Evolutionary conservation across 2,113 vertebrate species (phyloP).

Genomic region (Narcine bancroftii): DNA sequence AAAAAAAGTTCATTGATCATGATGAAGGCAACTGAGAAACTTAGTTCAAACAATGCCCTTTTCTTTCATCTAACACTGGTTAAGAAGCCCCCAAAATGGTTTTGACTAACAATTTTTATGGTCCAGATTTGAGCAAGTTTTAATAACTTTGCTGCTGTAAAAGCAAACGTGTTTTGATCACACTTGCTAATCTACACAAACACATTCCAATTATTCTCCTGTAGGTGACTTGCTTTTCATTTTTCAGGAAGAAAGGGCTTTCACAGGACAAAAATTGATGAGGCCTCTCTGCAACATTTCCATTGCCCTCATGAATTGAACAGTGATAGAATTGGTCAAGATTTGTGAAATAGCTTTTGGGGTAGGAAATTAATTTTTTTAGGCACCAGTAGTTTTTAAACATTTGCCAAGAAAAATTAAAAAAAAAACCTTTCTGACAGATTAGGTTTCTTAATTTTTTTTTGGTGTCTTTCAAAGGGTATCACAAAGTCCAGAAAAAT

Average conservation of each 20-base stretch:
- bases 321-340: background rate
- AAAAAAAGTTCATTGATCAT: background rate
- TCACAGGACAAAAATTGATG: background rate
- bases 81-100: background rate
- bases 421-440: background rate
- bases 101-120: background rate
- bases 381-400: background rate
- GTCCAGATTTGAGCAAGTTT: background rate
- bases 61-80: background rate
- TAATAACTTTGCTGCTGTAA: background rate
- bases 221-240: background rate
- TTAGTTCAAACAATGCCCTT: background rate
- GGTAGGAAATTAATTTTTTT: background rate
- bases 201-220: background rate
- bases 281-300: background rate
- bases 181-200: background rate
- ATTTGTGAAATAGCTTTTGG: too few species aligned
- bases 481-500: background rate
- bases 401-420: background rate
- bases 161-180: background rate
- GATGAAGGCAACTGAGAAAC: background rate
- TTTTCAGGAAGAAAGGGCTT: background rate
- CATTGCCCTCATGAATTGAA: background rate
- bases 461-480: background rate
- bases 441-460: background rate